Base-by-base conservation (phyloP, 2,113 vertebrate genomes). In the Jaculus jaculus region DNA sequence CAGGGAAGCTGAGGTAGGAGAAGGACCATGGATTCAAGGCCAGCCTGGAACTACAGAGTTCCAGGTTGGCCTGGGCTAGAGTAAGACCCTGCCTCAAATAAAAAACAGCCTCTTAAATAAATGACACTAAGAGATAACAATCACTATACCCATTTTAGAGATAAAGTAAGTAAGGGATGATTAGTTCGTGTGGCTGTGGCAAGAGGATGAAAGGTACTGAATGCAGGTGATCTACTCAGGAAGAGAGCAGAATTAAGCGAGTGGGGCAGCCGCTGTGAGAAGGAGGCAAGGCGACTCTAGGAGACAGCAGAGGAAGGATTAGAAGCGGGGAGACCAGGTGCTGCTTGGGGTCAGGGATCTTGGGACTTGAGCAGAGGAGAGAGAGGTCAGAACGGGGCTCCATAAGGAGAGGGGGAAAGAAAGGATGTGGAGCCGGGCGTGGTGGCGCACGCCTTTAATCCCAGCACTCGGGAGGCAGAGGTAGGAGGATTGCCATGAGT, bases 131-230 rank as follows among this genome's bases (percentile, higher is more conserved):
- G 24, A 89, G 30, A 28, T 63, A 30, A 2, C 24, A 42, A 61
- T 24, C 30, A 32, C 32, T 61, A 21, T 2, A 11, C 13, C 30
- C 34, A 28, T 87, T 86, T 91, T 75, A 84, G 23, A 92, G 58
- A 69, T 80, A 87, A 89, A 85, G 71, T 91, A 75, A 68, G 20
- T 13, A 83, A 91, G 42, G 42, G 8, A n/a, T n/a, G n/a, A n/a
- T n/a, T n/a, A n/a, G 68, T 80, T 80, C 72, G 28, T 1, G 32
- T 61, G 78, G 34, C 68, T 60, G 15, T 60, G 78, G 58, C 0
- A 8, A 30, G 42, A 84, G 28, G 60, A 58, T 28, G n/a, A 26
- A 18, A 79, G 78, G 13, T 16, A 3, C 18, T 26, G 42, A 78
- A 79, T 30, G 24, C 28, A 80, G 61, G 30, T 58, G 54, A 78